Conservation (phyloP, 2,113 vertebrate genomes). For the Pelecanus crispus region DNA sequence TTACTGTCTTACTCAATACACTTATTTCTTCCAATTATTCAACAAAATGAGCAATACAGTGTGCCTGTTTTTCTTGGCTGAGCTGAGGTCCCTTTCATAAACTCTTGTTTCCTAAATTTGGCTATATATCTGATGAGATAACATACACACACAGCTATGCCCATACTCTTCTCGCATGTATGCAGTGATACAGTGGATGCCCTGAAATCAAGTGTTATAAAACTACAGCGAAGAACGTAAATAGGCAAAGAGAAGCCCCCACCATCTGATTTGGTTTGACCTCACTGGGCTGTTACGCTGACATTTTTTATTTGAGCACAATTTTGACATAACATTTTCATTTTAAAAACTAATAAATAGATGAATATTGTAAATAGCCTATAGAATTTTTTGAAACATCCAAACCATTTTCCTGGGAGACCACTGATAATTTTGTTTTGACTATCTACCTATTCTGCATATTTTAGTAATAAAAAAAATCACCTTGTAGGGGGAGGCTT, state of each 20-base stretch:
- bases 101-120: background rate
- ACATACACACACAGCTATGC: background rate
- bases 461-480: background rate
- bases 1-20: background rate
- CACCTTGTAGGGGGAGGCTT: fast-evolving
- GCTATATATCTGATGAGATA: background rate
- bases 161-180: background rate
- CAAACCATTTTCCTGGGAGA: background rate
- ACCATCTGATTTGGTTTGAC: background rate
- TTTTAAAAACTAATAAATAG: background rate
- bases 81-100: background rate
- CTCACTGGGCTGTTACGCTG: background rate
- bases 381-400: background rate
- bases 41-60: background rate
- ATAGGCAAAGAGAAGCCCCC: background rate
- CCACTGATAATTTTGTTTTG: background rate
- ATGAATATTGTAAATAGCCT: background rate
- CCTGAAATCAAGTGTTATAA: background rate
- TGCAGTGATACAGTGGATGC: background rate
- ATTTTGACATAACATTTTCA: background rate
- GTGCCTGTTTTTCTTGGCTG: background rate
- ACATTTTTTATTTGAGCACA: background rate
- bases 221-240: background rate
- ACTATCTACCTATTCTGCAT: background rate
- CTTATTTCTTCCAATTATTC: background rate